Percentiles rank a stretch among this genome's conserved stretches.
These are phyloP conservation scores for Psammodynastes pulverulentus DNA, from an alignment of 2,113 vertebrate species.

Conservation along the genomic window DNA sequence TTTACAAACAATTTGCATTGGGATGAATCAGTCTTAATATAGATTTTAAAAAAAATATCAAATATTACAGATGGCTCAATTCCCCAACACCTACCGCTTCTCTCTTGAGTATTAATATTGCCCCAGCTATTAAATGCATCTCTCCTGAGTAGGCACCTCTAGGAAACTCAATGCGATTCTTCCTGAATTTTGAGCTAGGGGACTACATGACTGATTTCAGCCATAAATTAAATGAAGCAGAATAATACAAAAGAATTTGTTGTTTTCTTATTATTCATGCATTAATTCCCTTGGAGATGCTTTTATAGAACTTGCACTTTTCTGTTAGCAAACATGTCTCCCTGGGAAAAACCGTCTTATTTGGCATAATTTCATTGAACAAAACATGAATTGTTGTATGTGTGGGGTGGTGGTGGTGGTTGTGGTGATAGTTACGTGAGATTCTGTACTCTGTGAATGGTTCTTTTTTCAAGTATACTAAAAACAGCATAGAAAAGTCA, in stretches of 20 bases:
- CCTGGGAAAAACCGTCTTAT: slow-evolving; percentile 39
- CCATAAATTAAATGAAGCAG: slow-evolving; percentile 60
- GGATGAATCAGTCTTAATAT: neutral
- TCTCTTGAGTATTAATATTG: slow-evolving; percentile 14
- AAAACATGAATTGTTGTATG: slow-evolving; percentile 29
- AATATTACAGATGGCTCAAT: slow-evolving; percentile 15
- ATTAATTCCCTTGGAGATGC: slow-evolving; percentile 59
- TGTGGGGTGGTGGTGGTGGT: too few species aligned
- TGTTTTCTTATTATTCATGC: slow-evolving; percentile 52
- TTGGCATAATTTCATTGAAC: slow-evolving; percentile 50
- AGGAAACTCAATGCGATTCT: slow-evolving; percentile 43
- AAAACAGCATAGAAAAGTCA: neutral
- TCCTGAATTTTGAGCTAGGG: neutral
- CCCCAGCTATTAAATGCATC: slow-evolving; percentile 42
- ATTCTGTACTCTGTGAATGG: slow-evolving; percentile 33
- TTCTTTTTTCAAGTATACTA: neutral
- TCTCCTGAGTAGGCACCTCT: slow-evolving; percentile 55
- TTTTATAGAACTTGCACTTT: slow-evolving; percentile 39
- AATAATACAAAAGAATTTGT: slow-evolving; percentile 54
- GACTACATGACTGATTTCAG: slow-evolving; percentile 48
- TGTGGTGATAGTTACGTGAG: slow-evolving; percentile 7
- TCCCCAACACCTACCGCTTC: neutral
- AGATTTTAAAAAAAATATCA: neutral
- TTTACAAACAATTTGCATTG: neutral
- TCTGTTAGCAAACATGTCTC: slow-evolving; percentile 48